Evolutionary conservation across 2,797 vertebrate species (phyloP), one percentile per base, ranked within the genome.

Genomic region (Todus mexicanus): DNA sequence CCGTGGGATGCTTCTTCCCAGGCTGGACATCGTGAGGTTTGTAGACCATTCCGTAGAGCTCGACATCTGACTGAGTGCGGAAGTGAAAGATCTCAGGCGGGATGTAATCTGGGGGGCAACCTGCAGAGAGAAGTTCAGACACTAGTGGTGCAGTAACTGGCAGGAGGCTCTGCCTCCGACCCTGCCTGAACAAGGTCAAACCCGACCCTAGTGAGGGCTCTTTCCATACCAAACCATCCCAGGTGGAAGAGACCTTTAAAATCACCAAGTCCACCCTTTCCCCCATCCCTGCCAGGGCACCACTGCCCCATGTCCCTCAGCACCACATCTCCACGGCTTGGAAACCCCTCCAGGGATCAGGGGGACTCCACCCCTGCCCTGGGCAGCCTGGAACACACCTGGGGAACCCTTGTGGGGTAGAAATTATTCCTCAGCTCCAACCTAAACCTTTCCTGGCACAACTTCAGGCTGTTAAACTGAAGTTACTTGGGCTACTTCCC

Each of bases 61-160:
- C 98, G 64, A 99, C 98, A 4, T 99, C 98, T 0, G 98, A 98
- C 89, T 98, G 98, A 3, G 98, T 98, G 22, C 90, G 98, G 97
- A 99, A 99, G 93, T 98, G 98, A 88, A 99, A 99, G 93, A 99
- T 99, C 97, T 99, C 99, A 0, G 99, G 99, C 2, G 99, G 99
- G 92, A 98, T 96, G 51, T 99, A 99, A 97, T 99, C 99, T 7
- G 98, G 98, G 4, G 99, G 99, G 93, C 99, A 99, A 96, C 98
- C 99, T 99, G 96, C 6, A 14, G 72, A 65, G 56, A 69, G 89
- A 73, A 84, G 31, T 37, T 4, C 81, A 85, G 81, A 69, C 45
- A 11, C 17, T 14, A 18, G 59, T 5, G 31, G 13, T 9, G 56
- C 66, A 57, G 66, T 2, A 22, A 31, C 50, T 15, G 27, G 29